Conservation (phyloP, 2,797 vertebrate species). For the Malacoraja senta region DNA sequence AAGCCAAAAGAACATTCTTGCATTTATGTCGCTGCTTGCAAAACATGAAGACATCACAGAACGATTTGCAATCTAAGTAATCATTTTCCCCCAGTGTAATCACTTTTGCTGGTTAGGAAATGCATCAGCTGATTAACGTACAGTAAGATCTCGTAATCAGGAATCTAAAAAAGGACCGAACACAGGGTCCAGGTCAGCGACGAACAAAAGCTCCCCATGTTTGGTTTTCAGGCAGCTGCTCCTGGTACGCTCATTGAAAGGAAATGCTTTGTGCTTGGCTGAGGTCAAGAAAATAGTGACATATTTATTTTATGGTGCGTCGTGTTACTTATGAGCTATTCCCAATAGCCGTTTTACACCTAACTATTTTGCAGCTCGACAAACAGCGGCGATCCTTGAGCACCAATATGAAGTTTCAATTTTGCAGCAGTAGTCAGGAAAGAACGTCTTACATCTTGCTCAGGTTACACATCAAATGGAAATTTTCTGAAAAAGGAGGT, state of each 20-base stretch:
- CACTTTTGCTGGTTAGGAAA: background rate
- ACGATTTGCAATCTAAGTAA: background rate
- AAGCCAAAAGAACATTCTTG: background rate
- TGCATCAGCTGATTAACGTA: background rate
- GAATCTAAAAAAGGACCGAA: background rate
- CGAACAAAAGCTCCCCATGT: background rate
- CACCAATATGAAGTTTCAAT: background rate
- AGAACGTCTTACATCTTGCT: background rate
- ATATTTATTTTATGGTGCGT: background rate
- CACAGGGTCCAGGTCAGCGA: background rate
- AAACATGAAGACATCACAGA: background rate
- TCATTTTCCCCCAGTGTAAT: background rate
- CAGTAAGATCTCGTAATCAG: background rate
- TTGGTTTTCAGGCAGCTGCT: background rate
- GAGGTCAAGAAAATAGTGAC: background rate
- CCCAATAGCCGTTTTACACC: background rate
- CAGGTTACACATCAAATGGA: background rate
- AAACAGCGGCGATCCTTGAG: background rate
- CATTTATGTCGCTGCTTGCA: background rate
- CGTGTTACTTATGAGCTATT: background rate
- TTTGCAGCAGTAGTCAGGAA: background rate
- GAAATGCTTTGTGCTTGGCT: background rate
- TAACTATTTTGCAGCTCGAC: background rate
- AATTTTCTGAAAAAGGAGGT: background rate
- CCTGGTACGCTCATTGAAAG: background rate